Base-by-base conservation (phyloP, 1,140 invertebrate genomes). In the Leucophenga varia region DNA sequence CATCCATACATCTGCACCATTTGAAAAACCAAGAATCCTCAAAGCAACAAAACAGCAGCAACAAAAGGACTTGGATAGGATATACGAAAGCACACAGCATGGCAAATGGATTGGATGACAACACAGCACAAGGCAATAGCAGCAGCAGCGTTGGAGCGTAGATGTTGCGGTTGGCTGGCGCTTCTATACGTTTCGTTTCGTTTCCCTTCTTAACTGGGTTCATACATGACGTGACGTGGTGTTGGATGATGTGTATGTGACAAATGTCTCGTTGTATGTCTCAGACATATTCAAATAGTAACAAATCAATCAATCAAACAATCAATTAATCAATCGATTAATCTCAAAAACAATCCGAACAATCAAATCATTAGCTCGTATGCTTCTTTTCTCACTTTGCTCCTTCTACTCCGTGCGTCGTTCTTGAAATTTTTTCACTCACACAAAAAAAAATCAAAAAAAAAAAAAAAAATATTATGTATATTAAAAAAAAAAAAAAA, bases 401-500 rank as follows among this genome's bases (percentile, higher is more conserved):
- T 31, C 36, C 36, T 37, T n/a, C n/a, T n/a, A n/a, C n/a, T n/a
- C n/a, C 35, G 35, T 16, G 3, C 39, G 31, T 36, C 48, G 50
- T 36, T 43, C 5, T 10, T 38, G 28, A 46, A 45, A 39, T 43
- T 40, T 13, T 49, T 8, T 32, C 46, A 40, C 46, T 43, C 36
- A 40, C 35, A 44, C 42, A 39, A 42, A 47, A 49, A 54, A 43
- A 47, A 50, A 50, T 39, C 42, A 19, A 47, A n/a, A n/a, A n/a
- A n/a, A n/a, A n/a, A n/a, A n/a, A n/a, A n/a, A n/a, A n/a, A n/a
- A n/a, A n/a, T n/a, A n/a, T n/a, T n/a, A n/a, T n/a, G n/a, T n/a
- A n/a, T n/a, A n/a, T n/a, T n/a, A n/a, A n/a, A 39, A 42, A 47
- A 49, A 54, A 43, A 47, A 50, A 50, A 50, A 34, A 19, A 47